Evolutionary conservation across 2,888 invertebrate species (phyloP).

Genomic region (Mythimna ferrago): DNA sequence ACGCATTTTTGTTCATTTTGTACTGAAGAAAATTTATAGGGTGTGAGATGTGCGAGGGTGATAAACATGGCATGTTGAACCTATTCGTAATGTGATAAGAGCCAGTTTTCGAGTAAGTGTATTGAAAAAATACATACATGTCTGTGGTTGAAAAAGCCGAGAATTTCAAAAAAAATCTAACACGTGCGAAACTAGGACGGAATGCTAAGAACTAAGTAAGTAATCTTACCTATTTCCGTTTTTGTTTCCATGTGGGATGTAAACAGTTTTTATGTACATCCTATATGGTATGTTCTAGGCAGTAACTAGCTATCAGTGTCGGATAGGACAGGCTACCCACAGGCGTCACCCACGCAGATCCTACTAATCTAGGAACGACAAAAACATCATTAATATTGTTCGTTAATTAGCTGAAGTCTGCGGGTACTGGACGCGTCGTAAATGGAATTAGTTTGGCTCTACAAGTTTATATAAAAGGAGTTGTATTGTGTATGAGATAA

Average conservation of each 20-base stretch:
- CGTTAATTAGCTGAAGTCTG: constrained; percentile 11
- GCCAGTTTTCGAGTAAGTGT: too few species aligned
- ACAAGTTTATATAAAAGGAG: background rate
- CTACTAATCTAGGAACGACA: constrained; percentile 43
- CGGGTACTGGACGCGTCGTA: background rate
- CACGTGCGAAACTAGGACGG: too few species aligned
- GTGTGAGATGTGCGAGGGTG: too few species aligned
- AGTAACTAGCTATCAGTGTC: constrained; percentile 13
- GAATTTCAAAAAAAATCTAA: too few species aligned
- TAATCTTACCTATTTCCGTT: background rate
- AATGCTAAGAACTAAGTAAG: too few species aligned
- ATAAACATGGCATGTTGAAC: too few species aligned
- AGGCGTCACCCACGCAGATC: constrained; percentile 29
- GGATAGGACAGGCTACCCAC: constrained; percentile 39
- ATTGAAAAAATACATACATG: too few species aligned
- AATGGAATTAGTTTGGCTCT: background rate
- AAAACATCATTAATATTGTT: constrained; percentile 26
- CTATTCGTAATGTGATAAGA: too few species aligned
- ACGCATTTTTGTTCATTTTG: too few species aligned
- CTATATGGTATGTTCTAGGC: constrained; percentile 19
- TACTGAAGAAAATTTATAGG: too few species aligned
- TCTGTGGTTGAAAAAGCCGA: too few species aligned
- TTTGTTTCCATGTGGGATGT: constrained; percentile 30
- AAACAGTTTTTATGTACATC: constrained; percentile 30
- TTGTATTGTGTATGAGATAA: background rate